Conservation (phyloP, 2,113 vertebrate genomes). For the Ptilonorhynchus violaceus region DNA sequence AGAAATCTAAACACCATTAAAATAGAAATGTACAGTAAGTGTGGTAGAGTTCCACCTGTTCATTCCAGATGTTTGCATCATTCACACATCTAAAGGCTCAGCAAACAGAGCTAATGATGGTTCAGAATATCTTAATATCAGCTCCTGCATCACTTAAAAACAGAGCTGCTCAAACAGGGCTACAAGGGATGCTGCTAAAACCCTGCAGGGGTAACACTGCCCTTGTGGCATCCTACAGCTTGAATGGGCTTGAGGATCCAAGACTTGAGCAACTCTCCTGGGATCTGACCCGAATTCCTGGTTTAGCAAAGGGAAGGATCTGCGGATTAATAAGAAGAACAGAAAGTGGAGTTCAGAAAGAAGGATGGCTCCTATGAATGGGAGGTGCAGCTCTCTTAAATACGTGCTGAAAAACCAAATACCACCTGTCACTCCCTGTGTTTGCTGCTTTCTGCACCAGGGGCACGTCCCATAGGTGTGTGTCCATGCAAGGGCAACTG, state of each 20-base stretch:
- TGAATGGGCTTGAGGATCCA: not conserved
- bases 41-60: conserved; percentile 54
- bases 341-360: not conserved
- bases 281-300: not conserved
- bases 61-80: conserved; percentile 65
- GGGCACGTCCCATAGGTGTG: not conserved
- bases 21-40: not conserved
- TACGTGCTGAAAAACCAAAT: not conserved
- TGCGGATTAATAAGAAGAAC: not conserved
- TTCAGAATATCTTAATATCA: conserved; percentile 41
- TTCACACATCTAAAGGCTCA: conserved; percentile 52
- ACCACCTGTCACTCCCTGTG: not conserved
- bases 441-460: not conserved
- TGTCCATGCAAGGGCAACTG: not conserved
- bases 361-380: not conserved
- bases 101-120: conserved; percentile 54
- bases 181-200: not conserved
- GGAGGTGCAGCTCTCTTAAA: not conserved
- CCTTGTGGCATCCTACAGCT: not conserved
- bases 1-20: conserved; percentile 43
- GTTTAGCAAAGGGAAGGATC: not conserved
- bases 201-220: not conserved
- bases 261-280: not conserved
- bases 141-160: not conserved
- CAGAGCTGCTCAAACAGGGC: not conserved